A percentile compares a stretch with the other conserved stretches of the same genome.
phyloP scores from a whole-genome alignment of 2,888 invertebrate genomes.

The Pseudococcus viburni region DNA sequence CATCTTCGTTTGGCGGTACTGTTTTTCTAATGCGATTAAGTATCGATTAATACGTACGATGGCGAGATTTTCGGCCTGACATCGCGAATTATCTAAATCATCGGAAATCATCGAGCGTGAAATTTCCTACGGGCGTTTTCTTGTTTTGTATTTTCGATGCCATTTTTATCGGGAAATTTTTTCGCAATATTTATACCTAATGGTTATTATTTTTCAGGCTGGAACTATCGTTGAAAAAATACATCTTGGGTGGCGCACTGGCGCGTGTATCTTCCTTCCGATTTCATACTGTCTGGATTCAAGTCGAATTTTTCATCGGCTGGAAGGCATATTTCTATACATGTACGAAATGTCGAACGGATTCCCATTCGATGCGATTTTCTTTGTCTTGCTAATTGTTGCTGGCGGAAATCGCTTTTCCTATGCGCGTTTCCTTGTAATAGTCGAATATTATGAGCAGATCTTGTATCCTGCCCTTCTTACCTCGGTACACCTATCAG shows the following conservation, averaged over 20 bases:
- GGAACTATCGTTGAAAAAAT: background rate
- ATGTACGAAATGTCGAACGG: background rate
- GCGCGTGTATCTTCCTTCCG: too few species aligned
- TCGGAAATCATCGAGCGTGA: background rate
- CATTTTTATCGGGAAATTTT: background rate
- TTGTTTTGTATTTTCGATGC: background rate
- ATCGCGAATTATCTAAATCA: constrained; percentile 11
- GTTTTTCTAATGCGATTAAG: constrained; percentile 39
- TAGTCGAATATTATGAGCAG: constrained; percentile 8
- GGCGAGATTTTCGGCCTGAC: constrained; percentile 19
- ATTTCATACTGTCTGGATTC: too few species aligned
- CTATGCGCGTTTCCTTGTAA: background rate
- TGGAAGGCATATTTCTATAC: background rate
- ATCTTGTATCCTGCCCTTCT: background rate
- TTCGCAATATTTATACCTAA: background rate
- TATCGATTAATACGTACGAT: constrained; percentile 33
- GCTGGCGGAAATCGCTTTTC: constrained; percentile 43
- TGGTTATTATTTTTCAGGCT: background rate
- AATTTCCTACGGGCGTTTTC: background rate
- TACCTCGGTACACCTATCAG: background rate
- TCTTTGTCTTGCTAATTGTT: constrained; percentile 27
- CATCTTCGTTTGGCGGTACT: background rate
- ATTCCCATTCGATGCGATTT: background rate
- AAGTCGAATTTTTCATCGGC: background rate
- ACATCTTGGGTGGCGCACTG: too few species aligned